phyloP scores from a whole-genome alignment of 2,888 invertebrate genomes.

The Marronus borbonicus region DNA sequence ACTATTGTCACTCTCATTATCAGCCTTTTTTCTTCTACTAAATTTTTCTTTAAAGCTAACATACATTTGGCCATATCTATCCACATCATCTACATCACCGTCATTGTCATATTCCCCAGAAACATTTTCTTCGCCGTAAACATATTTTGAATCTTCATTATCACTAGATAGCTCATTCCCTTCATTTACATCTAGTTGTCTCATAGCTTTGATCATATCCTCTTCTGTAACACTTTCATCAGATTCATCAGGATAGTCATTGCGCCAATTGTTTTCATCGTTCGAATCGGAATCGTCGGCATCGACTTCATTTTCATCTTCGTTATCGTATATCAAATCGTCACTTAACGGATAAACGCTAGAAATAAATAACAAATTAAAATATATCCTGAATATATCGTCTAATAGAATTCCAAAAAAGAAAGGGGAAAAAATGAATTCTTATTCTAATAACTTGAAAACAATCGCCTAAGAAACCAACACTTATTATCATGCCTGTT shows the following conservation, averaged over 20 bases:
- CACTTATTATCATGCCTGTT: too few species aligned
- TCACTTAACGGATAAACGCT: constrained; percentile 69
- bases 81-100: constrained; percentile 63
- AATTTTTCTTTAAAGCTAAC: constrained; percentile 78
- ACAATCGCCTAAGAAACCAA: too few species aligned
- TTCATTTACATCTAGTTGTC: constrained; percentile 62
- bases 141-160: constrained; percentile 66
- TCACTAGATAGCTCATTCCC: constrained; percentile 67
- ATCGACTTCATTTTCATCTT: constrained; percentile 63
- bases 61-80: constrained; percentile 77
- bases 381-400: too few species aligned
- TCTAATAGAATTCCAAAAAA: too few species aligned
- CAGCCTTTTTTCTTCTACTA: constrained; percentile 55
- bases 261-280: constrained; percentile 83
- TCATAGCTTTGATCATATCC: constrained; percentile 76
- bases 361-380: not conserved
- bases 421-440: too few species aligned
- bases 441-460: too few species aligned
- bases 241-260: constrained; percentile 82
- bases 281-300: constrained; percentile 81
- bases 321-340: constrained; percentile 67
- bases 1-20: too few species aligned
- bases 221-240: constrained; percentile 75
- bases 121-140: constrained; percentile 66
- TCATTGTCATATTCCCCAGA: constrained; percentile 68